Percentiles rank a stretch among this genome's conserved stretches.
These are phyloP conservation scores for Balanococcus diminutus DNA, from an alignment of 2,888 invertebrate species.

Conservation along the genomic window DNA sequence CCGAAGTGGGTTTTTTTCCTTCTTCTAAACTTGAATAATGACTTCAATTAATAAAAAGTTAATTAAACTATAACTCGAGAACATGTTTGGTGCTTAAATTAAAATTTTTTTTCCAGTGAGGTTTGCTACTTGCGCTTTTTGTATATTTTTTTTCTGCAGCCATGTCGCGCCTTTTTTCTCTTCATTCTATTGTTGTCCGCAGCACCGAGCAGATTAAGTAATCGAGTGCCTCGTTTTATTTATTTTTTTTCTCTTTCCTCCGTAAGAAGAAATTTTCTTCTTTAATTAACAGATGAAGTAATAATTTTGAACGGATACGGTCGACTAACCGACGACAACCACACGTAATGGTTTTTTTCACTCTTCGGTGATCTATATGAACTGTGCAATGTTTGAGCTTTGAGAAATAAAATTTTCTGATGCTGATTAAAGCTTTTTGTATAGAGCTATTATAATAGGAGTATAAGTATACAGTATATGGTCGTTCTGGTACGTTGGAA, in stretches of 20 bases:
- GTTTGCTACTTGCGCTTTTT: background rate
- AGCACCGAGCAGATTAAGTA: constrained; percentile 12
- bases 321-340: constrained; percentile 13
- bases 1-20: background rate
- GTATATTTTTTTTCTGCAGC: background rate
- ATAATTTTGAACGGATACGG: background rate
- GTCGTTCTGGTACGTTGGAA: background rate
- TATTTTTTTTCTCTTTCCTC: background rate
- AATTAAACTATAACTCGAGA: constrained; percentile 47
- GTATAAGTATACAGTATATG: too few species aligned
- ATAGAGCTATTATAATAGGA: background rate
- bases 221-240: background rate
- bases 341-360: background rate
- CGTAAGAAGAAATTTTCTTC: background rate
- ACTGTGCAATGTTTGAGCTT: background rate
- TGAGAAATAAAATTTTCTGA: background rate
- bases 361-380: background rate
- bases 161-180: background rate
- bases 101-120: constrained; percentile 26
- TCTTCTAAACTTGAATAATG: constrained; percentile 1
- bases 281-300: background rate
- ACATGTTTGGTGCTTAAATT: constrained; percentile 42
- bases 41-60: constrained; percentile 52
- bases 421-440: background rate
- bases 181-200: background rate